These are phyloP conservation scores for Branchipolynoe longqiensis DNA, from an alignment of 2,888 invertebrate genomes.

Conservation along the genomic window DNA sequence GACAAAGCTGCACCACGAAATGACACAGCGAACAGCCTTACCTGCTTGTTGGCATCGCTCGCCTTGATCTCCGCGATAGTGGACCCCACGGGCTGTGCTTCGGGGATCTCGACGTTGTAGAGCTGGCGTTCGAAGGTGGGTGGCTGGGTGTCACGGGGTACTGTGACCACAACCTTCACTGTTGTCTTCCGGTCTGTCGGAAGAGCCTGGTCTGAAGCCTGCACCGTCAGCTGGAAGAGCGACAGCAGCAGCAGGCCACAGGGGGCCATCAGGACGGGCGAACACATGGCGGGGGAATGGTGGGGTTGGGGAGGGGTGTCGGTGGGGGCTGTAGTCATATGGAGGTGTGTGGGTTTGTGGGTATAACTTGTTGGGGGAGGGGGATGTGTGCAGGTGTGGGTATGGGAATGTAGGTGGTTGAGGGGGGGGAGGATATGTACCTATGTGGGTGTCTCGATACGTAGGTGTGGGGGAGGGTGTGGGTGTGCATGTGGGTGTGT, in stretches of 20 bases:
- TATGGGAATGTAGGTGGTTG: too few species aligned
- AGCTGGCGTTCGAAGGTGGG: conserved; percentile 64
- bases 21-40: too few species aligned
- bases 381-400: too few species aligned
- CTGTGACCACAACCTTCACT: conserved; percentile 65
- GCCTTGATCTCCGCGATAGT: conserved; percentile 64
- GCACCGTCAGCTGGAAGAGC: conserved; percentile 64
- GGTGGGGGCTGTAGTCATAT: too few species aligned
- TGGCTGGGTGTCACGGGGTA: conserved; percentile 65
- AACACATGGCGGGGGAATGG: background rate
- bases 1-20: too few species aligned
- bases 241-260: background rate
- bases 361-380: too few species aligned
- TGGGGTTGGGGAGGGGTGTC: background rate
- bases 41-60: conserved; percentile 63
- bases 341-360: too few species aligned
- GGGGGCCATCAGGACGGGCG: background rate
- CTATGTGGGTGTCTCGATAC: background rate
- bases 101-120: conserved; percentile 63
- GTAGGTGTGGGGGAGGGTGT: background rate
- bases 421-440: background rate
- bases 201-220: conserved; percentile 68
- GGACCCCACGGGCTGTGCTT: conserved; percentile 57
- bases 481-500: too few species aligned
- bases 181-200: conserved; percentile 63